Conservation (phyloP, 35 echinoderm and acorn worm species). For the Ophiothrix spiculata region DNA sequence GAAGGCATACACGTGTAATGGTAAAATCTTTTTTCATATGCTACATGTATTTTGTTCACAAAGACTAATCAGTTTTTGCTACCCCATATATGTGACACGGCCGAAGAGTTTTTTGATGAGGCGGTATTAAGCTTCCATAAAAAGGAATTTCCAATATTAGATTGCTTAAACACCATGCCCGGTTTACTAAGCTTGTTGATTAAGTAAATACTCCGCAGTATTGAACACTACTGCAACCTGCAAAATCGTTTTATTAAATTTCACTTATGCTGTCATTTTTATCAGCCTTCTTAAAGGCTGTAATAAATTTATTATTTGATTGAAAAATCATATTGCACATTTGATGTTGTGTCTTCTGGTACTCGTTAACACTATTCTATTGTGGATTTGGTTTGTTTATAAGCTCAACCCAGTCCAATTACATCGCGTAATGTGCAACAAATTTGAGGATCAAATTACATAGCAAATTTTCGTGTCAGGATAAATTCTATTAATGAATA, state of each 20-base stretch:
- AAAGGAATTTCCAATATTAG: background rate
- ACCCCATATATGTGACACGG: background rate
- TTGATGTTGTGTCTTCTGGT: background rate
- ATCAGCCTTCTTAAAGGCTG: background rate
- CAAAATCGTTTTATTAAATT: background rate
- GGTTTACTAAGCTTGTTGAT: background rate
- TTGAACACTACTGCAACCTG: background rate
- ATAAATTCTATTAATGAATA: too few species aligned
- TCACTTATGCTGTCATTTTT: background rate
- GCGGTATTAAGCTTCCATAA: background rate
- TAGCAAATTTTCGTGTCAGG: too few species aligned
- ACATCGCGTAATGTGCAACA: too few species aligned
- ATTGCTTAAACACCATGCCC: background rate
- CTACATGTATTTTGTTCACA: too few species aligned
- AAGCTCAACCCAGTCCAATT: too few species aligned
- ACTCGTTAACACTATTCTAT: background rate
- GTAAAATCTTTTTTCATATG: too few species aligned
- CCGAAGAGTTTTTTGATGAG: background rate
- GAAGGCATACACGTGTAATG: too few species aligned
- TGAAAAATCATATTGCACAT: background rate
- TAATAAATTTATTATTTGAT: background rate
- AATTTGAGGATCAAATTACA: too few species aligned
- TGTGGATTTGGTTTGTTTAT: too few species aligned
- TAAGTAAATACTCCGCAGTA: background rate
- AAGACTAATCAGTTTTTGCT: too few species aligned